These are phyloP conservation scores for Varanus komodoensis DNA, from an alignment of 2,113 vertebrate species.

Conservation along the genomic window DNA sequence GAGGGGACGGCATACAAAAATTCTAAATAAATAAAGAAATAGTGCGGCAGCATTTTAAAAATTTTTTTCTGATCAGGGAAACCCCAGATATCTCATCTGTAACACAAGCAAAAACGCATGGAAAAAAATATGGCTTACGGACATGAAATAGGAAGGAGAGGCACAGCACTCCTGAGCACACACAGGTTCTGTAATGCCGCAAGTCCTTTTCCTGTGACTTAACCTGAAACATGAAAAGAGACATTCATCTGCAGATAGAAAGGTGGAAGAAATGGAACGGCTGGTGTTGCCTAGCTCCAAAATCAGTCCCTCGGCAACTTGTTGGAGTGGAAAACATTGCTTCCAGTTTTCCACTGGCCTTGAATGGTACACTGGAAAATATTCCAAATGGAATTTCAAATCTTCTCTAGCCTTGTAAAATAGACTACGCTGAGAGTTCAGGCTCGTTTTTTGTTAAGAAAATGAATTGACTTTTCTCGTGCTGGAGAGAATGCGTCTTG, in stretches of 20 bases:
- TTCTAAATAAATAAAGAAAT: no score
- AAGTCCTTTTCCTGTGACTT: constrained; percentile 31
- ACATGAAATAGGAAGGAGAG: constrained; percentile 26
- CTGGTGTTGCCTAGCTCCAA: constrained; percentile 22
- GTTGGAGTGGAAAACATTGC: constrained; percentile 54
- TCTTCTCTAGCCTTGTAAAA: constrained; percentile 34
- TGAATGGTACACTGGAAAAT: constrained; percentile 46
- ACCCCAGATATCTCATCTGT: constrained; percentile 27
- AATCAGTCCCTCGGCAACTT: constrained; percentile 7
- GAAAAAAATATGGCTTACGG: background rate
- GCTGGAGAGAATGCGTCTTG: constrained; percentile 19
- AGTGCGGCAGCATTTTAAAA: no score
- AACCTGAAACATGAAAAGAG: constrained; percentile 36
- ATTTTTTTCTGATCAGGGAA: constrained; percentile 31
- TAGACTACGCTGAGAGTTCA: background rate
- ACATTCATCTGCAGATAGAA: constrained; percentile 22
- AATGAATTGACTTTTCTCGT: constrained; percentile 11
- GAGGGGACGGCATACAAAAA: no score
- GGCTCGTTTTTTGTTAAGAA: background rate
- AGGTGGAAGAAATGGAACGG: background rate
- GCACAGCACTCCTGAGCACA: constrained; percentile 26
- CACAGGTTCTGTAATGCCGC: background rate
- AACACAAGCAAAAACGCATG: background rate
- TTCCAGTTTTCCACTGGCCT: constrained; percentile 67
- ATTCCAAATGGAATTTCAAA: constrained; percentile 60